phyloP scores from a whole-genome alignment of 2,113 vertebrate genomes.

The Crotalus helleri region DNA sequence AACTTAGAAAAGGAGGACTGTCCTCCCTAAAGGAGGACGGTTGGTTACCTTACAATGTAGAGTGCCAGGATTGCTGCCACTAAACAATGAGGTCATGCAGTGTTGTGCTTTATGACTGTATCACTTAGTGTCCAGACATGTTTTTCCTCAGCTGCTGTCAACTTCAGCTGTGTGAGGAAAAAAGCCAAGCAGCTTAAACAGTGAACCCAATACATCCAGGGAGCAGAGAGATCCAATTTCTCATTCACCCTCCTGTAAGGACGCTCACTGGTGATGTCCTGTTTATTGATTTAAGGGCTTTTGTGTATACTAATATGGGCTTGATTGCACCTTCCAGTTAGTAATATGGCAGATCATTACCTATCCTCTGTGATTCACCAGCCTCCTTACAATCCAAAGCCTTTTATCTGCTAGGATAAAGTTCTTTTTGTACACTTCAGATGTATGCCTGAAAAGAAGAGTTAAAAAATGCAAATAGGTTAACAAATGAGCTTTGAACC shows the following conservation, averaged over 20 bases:
- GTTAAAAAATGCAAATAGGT: constrained; percentile 13
- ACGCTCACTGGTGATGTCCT: neutral
- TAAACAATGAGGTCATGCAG: neutral
- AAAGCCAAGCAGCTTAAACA: neutral
- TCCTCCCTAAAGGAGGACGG: no score
- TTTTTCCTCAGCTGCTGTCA: neutral
- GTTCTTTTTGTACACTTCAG: constrained; percentile 26
- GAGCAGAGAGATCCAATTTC: neutral
- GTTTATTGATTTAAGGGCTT: neutral
- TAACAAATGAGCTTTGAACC: constrained; percentile 56
- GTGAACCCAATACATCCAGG: neutral
- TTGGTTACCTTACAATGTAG: neutral
- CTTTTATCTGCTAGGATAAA: neutral
- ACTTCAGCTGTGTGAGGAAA: neutral
- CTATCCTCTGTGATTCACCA: neutral
- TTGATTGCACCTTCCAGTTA: neutral
- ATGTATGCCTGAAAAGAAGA: constrained; percentile 35
- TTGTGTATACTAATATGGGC: neutral
- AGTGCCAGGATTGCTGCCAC: neutral
- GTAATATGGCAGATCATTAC: neutral
- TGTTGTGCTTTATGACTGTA: neutral
- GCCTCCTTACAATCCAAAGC: constrained; percentile 11
- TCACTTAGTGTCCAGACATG: neutral
- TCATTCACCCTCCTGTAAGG: neutral
- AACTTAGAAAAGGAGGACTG: no score